Evolutionary conservation across 2,797 vertebrate genomes (phyloP).

Genomic region (Hyperoplus lanceolatus): DNA sequence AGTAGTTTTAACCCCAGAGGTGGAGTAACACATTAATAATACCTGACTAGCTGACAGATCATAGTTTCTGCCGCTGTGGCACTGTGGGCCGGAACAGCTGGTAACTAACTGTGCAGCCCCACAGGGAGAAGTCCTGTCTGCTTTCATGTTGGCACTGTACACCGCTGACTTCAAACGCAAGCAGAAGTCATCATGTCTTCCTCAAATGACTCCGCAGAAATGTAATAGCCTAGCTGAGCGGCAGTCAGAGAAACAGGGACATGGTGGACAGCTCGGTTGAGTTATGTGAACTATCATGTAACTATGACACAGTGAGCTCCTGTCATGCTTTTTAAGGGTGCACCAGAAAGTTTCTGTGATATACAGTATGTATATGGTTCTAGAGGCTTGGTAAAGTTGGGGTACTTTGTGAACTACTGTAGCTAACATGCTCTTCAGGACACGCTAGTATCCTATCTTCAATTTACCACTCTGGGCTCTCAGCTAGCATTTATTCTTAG

Average conservation of each 20-base stretch:
- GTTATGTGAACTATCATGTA: background rate
- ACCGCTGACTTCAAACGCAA: slow-evolving; percentile 52
- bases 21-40: slow-evolving; percentile 20
- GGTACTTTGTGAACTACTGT: background rate
- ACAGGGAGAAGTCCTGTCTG: slow-evolving; percentile 43
- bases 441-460: background rate
- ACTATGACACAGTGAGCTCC: background rate
- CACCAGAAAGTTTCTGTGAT: background rate
- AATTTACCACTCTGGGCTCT: background rate
- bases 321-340: background rate
- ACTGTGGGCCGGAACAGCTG: slow-evolving; percentile 48
- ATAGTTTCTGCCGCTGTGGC: slow-evolving; percentile 20
- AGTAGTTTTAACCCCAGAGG: slow-evolving; percentile 10
- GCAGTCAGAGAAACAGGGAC: slow-evolving; percentile 13
- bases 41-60: slow-evolving; percentile 18
- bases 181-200: slow-evolving; percentile 41
- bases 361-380: background rate
- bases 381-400: background rate
- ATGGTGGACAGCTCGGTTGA: background rate
- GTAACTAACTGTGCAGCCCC: slow-evolving; percentile 51
- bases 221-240: slow-evolving; percentile 18
- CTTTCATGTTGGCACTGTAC: slow-evolving; percentile 56
- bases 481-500: background rate
- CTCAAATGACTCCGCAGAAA: slow-evolving; percentile 48
- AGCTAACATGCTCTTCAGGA: background rate